Percentiles rank a stretch among this genome's conserved stretches.
phyloP scores from a whole-genome alignment of 2,113 vertebrate genomes.

The Podarcis cretensis region DNA sequence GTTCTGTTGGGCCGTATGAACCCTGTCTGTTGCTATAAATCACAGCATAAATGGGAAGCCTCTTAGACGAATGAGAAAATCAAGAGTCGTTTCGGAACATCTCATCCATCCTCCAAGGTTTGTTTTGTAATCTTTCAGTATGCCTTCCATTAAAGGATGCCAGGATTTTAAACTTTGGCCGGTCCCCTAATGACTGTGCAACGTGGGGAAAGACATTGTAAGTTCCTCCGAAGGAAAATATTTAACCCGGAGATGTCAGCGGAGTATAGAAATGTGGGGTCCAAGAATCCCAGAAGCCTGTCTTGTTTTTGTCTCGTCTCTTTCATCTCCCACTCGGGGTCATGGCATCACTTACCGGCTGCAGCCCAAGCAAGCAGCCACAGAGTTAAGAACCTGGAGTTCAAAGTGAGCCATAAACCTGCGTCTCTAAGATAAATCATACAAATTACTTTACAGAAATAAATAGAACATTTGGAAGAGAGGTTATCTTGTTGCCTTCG shows the following conservation, averaged over 20 bases:
- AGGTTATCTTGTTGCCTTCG: conserved; percentile 76
- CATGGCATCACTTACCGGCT: conserved; percentile 74
- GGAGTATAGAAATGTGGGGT: conserved; percentile 66
- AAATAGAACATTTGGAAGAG: conserved; percentile 75
- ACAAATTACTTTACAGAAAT: conserved; percentile 79
- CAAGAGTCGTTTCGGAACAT: conserved; percentile 33
- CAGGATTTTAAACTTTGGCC: conserved; percentile 16
- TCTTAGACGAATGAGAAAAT: conserved; percentile 23
- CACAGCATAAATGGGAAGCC: rapidly evolving
- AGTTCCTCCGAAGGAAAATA: conserved; percentile 67
- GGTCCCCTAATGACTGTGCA: conserved; percentile 45
- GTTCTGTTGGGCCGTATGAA: rapidly evolving
- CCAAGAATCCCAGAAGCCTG: conserved; percentile 71
- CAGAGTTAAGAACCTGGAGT: conserved; percentile 77
- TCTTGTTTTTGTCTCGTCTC: conserved; percentile 71
- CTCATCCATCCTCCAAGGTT: conserved; percentile 20
- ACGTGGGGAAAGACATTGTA: conserved; percentile 48
- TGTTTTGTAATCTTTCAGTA: not conserved
- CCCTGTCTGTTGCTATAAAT: conserved; percentile 46
- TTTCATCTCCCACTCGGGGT: conserved; percentile 75
- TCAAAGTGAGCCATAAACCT: conserved; percentile 79
- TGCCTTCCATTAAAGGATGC: conserved; percentile 25
- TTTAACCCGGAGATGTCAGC: conserved; percentile 71
- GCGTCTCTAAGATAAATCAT: conserved; percentile 76
- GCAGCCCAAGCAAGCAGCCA: conserved; percentile 72